Percentiles rank a stretch among this genome's conserved stretches.
These are phyloP conservation scores for Hippocampus guttulatus DNA, from an alignment of 2,113 vertebrate species.

Conservation along the genomic window DNA sequence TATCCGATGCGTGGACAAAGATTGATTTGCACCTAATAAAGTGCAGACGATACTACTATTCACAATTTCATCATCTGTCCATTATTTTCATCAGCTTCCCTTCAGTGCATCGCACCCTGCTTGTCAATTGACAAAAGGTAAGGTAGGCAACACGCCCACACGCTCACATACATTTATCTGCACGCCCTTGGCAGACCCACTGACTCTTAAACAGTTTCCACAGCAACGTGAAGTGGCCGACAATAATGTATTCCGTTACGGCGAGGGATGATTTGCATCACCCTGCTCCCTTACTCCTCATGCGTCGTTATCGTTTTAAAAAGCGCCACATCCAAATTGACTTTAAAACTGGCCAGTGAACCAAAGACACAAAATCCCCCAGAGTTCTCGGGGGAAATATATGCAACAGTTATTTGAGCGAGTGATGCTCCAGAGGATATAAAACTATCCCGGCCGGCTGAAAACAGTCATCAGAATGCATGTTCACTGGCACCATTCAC, in stretches of 20 bases:
- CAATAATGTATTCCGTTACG: constrained; percentile 68
- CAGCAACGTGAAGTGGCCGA: constrained; percentile 72
- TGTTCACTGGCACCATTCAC: constrained; percentile 31
- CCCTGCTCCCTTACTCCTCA: constrained; percentile 2
- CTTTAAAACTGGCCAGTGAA: constrained; percentile 4
- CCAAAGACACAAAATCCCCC: background rate
- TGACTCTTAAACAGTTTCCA: constrained; percentile 75
- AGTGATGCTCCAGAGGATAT: background rate
- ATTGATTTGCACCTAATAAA: too few relatives aligned
- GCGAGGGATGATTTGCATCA: constrained; percentile 58
- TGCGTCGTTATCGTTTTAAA: constrained; percentile 13
- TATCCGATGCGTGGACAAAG: background rate
- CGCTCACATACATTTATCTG: constrained; percentile 50
- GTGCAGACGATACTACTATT: background rate
- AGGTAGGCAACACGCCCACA: constrained; percentile 18
- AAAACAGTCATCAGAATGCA: constrained; percentile 44
- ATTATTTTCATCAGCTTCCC: constrained; percentile 51
- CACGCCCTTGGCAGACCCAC: constrained; percentile 59
- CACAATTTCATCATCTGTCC: constrained; percentile 34
- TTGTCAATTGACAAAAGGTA: constrained; percentile 48
- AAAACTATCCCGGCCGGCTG: constrained; percentile 17
- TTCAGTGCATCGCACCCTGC: constrained; percentile 26
- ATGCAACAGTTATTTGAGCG: constrained; percentile 6
- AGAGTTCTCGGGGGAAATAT: too few relatives aligned
- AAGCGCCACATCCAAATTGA: constrained; percentile 15